Evolutionary conservation across 2,113 vertebrate genomes (phyloP).

Genomic region (Pipa parva): DNA sequence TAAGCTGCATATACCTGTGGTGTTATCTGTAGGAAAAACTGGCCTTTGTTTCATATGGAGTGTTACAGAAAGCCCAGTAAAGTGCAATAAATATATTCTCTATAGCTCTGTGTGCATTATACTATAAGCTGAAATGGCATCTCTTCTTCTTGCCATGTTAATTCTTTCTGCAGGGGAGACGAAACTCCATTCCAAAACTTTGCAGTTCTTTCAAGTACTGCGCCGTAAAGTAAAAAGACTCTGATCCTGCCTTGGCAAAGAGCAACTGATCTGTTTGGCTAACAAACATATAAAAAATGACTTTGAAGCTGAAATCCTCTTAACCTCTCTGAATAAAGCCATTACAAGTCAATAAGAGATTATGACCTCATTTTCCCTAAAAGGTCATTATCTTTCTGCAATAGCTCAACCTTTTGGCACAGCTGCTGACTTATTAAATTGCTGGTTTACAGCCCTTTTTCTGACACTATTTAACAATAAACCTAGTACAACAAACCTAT

Average conservation of each 20-base stretch:
- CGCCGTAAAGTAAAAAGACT: background rate
- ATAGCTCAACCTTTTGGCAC: background rate
- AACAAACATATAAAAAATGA: constrained; percentile 1
- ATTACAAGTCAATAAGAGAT: constrained; percentile 14
- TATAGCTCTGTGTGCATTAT: background rate
- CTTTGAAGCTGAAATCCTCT: constrained; percentile 2
- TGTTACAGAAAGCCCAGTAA: too few species aligned
- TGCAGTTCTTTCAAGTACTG: background rate
- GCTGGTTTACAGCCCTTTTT: too few species aligned
- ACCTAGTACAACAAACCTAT: too few species aligned
- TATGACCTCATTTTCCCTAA: constrained; percentile 6
- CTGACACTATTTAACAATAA: too few species aligned
- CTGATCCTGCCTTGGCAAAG: constrained; percentile 13
- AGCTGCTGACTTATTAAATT: background rate
- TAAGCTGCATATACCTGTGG: too few species aligned
- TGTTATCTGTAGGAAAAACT: too few species aligned
- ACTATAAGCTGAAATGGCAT: constrained; percentile 4
- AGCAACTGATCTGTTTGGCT: constrained; percentile 9
- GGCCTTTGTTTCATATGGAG: too few species aligned
- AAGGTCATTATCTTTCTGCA: constrained; percentile 13
- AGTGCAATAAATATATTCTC: too few species aligned
- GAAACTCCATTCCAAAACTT: background rate
- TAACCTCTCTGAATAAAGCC: constrained; percentile 7
- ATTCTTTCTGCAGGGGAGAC: background rate
- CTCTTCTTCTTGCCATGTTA: background rate